Evolutionary conservation across 2,888 invertebrate genomes (phyloP), one percentile per base, ranked within the genome.

Genomic region (Athalia rosae): DNA sequence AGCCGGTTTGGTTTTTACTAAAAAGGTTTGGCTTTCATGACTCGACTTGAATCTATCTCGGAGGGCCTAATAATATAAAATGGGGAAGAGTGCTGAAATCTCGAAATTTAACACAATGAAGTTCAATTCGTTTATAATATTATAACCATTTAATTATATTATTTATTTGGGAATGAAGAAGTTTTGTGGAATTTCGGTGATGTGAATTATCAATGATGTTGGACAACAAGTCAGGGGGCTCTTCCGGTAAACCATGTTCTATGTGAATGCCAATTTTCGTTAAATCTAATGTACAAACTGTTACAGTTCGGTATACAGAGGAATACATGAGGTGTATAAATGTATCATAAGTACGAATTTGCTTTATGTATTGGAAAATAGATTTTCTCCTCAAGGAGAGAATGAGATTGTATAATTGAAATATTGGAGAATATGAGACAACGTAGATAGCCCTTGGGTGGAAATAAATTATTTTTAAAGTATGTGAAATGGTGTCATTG

Each of bases 1-100:
- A 77, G 76, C 76, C 76, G 76, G 77, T 67, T 77, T 76, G 76
- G 73, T 79, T 71, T 77, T 71, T 80, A 74, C 76, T 77, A 64
- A 59, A 62, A 76, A 71, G 50, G 77, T 61, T 71, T 71, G 58
- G 71, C 71, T 58, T 71, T 71, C 45, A 45, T 58, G 56, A 56
- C 56, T 71, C 28, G 28, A 28, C 58, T 71, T 45, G 28, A 71
- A 56, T 41, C 56, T 45, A 71, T 71, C 43, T 71, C 13, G 56
- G 71, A 62, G 61, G 62, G 74, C 74, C 74, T 74, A 74, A 74
- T 11, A 74, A 61, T 61, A 61, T 11, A 28, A 50, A 58, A 41
- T 13, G 48, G 13, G 61, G 48, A 62, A 74, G 61, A 74, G 61
- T 61, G 61, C 61, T 74, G 74, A 74, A 61, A 48, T 61, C 74